Conservation (phyloP, 2,113 vertebrate species). For the Plotosus lineatus region DNA sequence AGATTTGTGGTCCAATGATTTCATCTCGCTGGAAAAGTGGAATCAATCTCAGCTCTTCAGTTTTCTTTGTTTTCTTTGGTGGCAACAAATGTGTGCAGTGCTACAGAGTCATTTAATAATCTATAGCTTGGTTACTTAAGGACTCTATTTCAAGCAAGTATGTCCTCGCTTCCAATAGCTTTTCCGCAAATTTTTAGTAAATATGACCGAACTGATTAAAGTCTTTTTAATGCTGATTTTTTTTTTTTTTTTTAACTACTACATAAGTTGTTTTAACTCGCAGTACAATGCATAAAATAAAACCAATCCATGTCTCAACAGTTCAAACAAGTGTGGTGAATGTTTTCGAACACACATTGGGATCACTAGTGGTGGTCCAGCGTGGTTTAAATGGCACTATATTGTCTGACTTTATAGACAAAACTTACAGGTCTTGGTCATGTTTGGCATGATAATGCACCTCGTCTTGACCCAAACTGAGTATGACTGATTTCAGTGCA, state of each 20-base stretch:
- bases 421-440: neutral
- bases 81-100: neutral
- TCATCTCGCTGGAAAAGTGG: constrained; percentile 35
- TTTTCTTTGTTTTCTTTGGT: neutral
- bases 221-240: constrained; percentile 3
- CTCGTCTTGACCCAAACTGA: neutral
- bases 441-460: neutral
- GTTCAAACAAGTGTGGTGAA: neutral
- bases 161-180: constrained; percentile 1
- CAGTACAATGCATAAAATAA: neutral
- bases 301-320: neutral
- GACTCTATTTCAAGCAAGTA: constrained; percentile 10
- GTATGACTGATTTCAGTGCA: neutral
- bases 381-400: neutral
- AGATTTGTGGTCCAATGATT: constrained; percentile 18
- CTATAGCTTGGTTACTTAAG: neutral
- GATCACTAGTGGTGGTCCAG: neutral
- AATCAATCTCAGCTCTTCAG: constrained; percentile 24
- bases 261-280: neutral
- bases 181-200: constrained; percentile 21
- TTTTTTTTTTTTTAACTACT: neutral
- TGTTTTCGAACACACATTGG: neutral
- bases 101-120: neutral
- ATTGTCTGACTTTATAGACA: neutral
- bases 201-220: neutral